phyloP scores from a whole-genome alignment of 2,113 vertebrate species.

The Oryzias woworae region DNA sequence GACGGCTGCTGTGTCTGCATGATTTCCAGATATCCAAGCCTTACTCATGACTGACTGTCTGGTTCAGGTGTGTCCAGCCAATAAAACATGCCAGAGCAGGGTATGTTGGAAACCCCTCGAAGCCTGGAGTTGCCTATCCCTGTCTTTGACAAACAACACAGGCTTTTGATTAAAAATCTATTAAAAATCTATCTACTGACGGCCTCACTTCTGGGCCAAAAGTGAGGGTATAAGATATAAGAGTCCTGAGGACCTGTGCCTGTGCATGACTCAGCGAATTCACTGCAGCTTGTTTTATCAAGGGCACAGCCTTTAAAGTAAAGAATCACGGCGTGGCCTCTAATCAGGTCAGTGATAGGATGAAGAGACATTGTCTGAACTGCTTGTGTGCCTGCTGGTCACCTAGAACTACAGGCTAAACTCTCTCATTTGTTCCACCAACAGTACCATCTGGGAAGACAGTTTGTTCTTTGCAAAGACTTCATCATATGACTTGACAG shows the following conservation, averaged over 20 bases:
- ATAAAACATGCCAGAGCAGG: too few species aligned
- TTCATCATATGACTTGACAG: not conserved
- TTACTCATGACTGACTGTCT: too few species aligned
- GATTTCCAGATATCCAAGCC: too few species aligned
- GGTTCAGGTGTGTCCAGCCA: too few species aligned
- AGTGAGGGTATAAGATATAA: too few species aligned
- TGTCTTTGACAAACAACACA: too few species aligned
- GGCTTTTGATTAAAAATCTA: too few species aligned
- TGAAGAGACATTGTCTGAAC: constrained; percentile 33
- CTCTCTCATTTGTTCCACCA: constrained; percentile 11
- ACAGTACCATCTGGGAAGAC: constrained; percentile 18
- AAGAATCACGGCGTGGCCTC: constrained; percentile 38
- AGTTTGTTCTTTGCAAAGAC: constrained; percentile 33
- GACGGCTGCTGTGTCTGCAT: too few species aligned
- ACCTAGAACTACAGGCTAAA: constrained; percentile 21
- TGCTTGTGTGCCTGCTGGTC: constrained; percentile 24
- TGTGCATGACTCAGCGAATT: constrained; percentile 31
- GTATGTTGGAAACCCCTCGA: too few species aligned
- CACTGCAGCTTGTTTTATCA: constrained; percentile 36
- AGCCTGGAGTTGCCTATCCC: too few species aligned
- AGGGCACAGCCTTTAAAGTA: constrained; percentile 54
- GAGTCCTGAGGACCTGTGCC: not conserved
- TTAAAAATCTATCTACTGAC: too few species aligned
- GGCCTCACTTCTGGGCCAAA: too few species aligned
- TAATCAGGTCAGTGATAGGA: constrained; percentile 45